Base-by-base conservation (phyloP, 1,140 invertebrate species). In the Diabrotica virgifera region DNA sequence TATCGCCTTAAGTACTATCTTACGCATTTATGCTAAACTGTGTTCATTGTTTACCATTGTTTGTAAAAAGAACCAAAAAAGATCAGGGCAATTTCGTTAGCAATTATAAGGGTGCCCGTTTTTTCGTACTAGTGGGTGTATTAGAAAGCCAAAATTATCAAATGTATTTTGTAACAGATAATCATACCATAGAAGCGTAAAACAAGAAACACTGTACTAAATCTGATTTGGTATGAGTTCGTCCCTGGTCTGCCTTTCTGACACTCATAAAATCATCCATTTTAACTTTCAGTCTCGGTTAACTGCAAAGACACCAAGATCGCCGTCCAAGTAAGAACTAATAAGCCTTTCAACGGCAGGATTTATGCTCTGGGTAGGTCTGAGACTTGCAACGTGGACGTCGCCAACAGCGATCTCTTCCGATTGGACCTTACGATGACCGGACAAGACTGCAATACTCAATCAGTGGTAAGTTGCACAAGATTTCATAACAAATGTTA, bases 241-340 rank as follows among this genome's bases (percentile, higher is more conserved):
- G 40, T 6, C 4, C 5, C 40, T 46, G 40, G 0, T 5, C 40
- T 46, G 40, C n/a, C 8, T 46, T 10, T 46, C 40, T 46, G 5
- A 46, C 40, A n/a, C 5, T 10, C n/a, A 10, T 8, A 46, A 46
- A 46, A 46, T 24, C 24, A 24, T 36, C 36, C 37, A 63, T 58
- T 67, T 60, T 66, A 8, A 46, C 58, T 83, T 83, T 24, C 80
- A 96, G 95, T 97, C 52, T 90, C 92, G 37, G 93, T 97, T 1
- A 91, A 95, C 76, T 97, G 95, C 81, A 96, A 96, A 78, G 95
- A 97, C 78, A 96, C 94, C 8, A 85, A 92, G 72, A 97, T 97
- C 70, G 92, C 93, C 0, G 92, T 97, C 0, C 92, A 94, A 81
- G 93, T 97, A 5, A 85, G 90, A 65, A 96, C 94, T 5, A 96